Base-by-base conservation (phyloP, 2,797 vertebrate species). In the Leptoclinus maculatus region DNA sequence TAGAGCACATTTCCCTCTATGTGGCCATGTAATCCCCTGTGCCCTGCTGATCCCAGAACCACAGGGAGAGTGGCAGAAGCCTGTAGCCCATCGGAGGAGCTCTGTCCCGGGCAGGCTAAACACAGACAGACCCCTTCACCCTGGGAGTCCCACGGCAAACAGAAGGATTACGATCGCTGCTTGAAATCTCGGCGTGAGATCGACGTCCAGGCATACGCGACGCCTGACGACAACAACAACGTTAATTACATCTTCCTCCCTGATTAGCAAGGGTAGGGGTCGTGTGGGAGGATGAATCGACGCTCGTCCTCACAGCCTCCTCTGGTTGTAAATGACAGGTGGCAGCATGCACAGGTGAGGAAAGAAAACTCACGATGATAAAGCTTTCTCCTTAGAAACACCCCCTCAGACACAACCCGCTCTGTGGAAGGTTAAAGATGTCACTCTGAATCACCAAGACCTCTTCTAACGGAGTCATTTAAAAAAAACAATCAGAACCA, bases 21-120 rank as follows among this genome's bases (percentile, higher is more conserved):
- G 86, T 80, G 66, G 25, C 62, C 67, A 3, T 88, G 90, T 91
- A 91, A 90, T 90, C 88, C 83, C 57, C 68, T 47, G 25, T 2
- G 54, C 64, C 82, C 83, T 63, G 86, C 82, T 84, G 87, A 73
- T 90, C 79, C 73, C 53, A 58, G 23, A 70, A 58, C 87, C 56
- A 64, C 88, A 76, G 71, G 78, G 76, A 82, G 67, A 56, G 41
- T 4, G 13, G 51, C 66, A 66, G 65, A 72, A 78, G 49, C 78
- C 49, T 51, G 25, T 21, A 17, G 47, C 78, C 81, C 66, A 16
- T 69, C 16, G 14, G 39, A 76, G 66, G 66, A 81, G 66, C 77
- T 74, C 60, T 39, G 69, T 74, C 66, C 71, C 49, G 72, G 76
- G 69, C 65, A 75, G 56, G 62, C 65, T 84, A 78, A 91, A 80